Evolutionary conservation across 2,113 vertebrate genomes (phyloP).

Genomic region (Epinephelus moara): DNA sequence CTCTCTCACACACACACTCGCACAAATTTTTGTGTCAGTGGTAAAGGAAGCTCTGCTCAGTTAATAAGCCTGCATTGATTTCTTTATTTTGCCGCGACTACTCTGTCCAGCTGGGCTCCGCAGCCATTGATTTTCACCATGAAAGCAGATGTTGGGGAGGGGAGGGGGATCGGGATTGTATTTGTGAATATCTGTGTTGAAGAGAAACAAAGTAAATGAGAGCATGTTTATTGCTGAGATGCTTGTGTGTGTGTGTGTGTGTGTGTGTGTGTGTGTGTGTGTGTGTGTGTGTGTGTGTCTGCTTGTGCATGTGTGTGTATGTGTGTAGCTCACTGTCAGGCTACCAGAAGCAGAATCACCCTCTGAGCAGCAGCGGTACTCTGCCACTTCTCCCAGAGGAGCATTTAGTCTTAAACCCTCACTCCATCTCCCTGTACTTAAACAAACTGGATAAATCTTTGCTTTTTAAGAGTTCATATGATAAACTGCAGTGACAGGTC

Average conservation of each 20-base stretch:
- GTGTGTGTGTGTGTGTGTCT: background rate
- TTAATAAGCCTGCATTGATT: conserved; percentile 81
- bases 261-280: background rate
- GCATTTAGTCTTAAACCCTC: conserved; percentile 63
- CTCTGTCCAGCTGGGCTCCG: conserved; percentile 57
- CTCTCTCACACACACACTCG: conserved; percentile 9
- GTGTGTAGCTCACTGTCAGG: conserved; percentile 42
- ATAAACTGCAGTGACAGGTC: conserved; percentile 55
- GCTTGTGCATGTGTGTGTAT: background rate
- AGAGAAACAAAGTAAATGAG: conserved; percentile 58
- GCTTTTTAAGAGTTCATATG: conserved; percentile 57
- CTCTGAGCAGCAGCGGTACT: conserved; percentile 48
- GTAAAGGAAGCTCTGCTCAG: conserved; percentile 64
- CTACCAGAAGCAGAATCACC: conserved; percentile 49
- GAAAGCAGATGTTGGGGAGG: conserved; percentile 43
- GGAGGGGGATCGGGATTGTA: conserved; percentile 13
- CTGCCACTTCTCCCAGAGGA: conserved; percentile 55
- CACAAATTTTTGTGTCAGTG: conserved; percentile 55
- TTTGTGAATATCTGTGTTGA: conserved; percentile 61
- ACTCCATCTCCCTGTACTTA: conserved; percentile 22
- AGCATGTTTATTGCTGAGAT: conserved; percentile 13
- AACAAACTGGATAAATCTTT: conserved; percentile 65
- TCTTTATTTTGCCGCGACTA: conserved; percentile 72
- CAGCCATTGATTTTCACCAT: conserved; percentile 71
- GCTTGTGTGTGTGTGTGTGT: conserved; percentile 11